Conservation (phyloP, 1,140 invertebrate genomes). For the Marisa cornuarietis region DNA sequence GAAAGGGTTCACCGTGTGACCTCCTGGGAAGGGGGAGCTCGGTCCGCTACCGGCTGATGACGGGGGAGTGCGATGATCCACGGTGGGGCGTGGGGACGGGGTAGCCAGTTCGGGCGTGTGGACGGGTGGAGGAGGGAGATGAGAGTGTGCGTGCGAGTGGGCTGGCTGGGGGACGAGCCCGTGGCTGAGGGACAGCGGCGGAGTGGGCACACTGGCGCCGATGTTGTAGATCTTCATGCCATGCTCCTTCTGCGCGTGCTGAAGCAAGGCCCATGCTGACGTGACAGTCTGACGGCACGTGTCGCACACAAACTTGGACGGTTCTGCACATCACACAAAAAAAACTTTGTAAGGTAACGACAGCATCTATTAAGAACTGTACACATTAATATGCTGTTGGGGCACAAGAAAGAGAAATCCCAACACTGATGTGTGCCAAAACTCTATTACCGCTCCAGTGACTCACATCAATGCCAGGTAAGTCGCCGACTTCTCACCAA, state of each 20-base stretch:
- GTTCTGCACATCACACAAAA: constrained; percentile 78
- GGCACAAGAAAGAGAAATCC: no score
- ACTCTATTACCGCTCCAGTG: no score
- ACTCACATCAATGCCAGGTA: no score
- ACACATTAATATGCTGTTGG: no score
- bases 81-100: constrained; percentile 26
- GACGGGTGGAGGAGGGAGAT: constrained; percentile 67
- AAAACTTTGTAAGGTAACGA: background rate
- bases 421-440: no score
- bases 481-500: no score
- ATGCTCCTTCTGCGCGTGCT: constrained; percentile 93
- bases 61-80: constrained; percentile 42
- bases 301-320: constrained; percentile 91
- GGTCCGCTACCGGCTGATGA: constrained; percentile 39
- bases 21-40: constrained; percentile 37
- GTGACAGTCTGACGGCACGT: constrained; percentile 90
- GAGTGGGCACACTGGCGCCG: constrained; percentile 32
- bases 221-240: constrained; percentile 87
- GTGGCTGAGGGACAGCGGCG: constrained; percentile 26
- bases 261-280: constrained; percentile 92
- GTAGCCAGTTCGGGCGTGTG: constrained; percentile 65
- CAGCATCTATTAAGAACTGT: no score
- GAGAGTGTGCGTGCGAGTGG: constrained; percentile 47
- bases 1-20: constrained; percentile 39
- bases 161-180: constrained; percentile 48